Evolutionary conservation across 2,113 vertebrate genomes (phyloP), one percentile per base, ranked within the genome.

Genomic region (Rana temporaria): DNA sequence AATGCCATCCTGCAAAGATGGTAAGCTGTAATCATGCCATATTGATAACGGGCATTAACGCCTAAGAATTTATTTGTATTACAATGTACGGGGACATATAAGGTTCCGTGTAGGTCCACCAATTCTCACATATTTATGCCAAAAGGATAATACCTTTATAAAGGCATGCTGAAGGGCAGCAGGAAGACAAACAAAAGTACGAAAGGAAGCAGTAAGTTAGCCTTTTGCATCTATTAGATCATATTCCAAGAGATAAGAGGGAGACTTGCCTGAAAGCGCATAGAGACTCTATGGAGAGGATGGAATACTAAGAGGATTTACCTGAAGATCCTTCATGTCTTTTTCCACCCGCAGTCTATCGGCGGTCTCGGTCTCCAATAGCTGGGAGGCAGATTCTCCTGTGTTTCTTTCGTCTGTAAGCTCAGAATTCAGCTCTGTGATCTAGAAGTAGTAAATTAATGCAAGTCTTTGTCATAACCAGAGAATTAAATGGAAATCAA

Each of bases 241-340:
- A 59, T 38, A 18, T 68, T 57, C 64, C 6, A 19, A 56, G 30
- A 79, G 48, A 59, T 67, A 34, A 79, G 66, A 48, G 15, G 34
- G 14, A 26, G 56, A 67, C 65, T 38, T 67, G 53, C n/a, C 26
- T 42, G 6, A 52, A 19, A 78, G 55, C 32, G 4, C n/a, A 24
- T 55, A 73, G 16, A 57, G 9, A 22, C 24, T 34, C 16, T 53
- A 56, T 65, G 42, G 53, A 67, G 53, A 57, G 26, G 4, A 63
- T 18, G 38, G 55, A 71, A 73, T 14, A 73, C 30, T 59, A 34
- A 67, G 52, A 42, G 14, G 32, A 24, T 48, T 86, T 88, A 98
- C 98, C 96, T 99, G 98, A 56, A 99, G 91, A 79, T 98, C 97
- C 87, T 97, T 98, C 96, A 97, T 96, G 81, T 98, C 97, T 79